Evolutionary conservation across 2,888 invertebrate species (phyloP).

Genomic region (Conchocele bisecta): DNA sequence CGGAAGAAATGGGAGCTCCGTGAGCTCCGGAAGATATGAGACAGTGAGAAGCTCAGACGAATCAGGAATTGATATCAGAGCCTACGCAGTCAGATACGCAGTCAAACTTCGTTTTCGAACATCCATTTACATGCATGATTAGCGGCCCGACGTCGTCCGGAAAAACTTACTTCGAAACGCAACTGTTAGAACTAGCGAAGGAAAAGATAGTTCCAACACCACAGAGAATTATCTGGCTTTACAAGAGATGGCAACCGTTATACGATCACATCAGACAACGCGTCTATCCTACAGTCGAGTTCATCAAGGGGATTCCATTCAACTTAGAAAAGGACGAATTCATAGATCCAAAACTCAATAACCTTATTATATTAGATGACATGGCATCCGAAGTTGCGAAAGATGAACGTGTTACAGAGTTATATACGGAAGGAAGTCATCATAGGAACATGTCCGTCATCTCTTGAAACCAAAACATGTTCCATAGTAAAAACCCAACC

Average conservation of each 20-base stretch:
- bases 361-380: slow-evolving; percentile 38
- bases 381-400: slow-evolving; percentile 23
- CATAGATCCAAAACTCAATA: slow-evolving; percentile 22
- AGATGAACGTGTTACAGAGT: slow-evolving; percentile 24
- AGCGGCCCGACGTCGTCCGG: too few relatives aligned
- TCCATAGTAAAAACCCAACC: slow-evolving; percentile 37
- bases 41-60: too few relatives aligned
- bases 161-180: too few relatives aligned
- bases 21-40: too few relatives aligned
- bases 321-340: slow-evolving; percentile 38
- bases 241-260: slow-evolving; percentile 48
- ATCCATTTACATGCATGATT: too few relatives aligned
- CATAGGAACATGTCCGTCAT: slow-evolving; percentile 42
- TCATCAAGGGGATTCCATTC: slow-evolving; percentile 41
- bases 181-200: too few relatives aligned
- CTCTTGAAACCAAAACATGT: slow-evolving; percentile 33
- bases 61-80: too few relatives aligned
- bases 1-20: too few relatives aligned
- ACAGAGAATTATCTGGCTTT: slow-evolving; percentile 44
- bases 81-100: too few relatives aligned
- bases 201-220: slow-evolving; percentile 10
- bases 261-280: slow-evolving; percentile 34
- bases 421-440: slow-evolving; percentile 43
- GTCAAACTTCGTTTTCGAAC: too few relatives aligned
- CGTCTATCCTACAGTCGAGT: slow-evolving; percentile 33